Evolutionary conservation across 92 coral and sea anemone species (phyloP).

Genomic region (Siderastrea radians): DNA sequence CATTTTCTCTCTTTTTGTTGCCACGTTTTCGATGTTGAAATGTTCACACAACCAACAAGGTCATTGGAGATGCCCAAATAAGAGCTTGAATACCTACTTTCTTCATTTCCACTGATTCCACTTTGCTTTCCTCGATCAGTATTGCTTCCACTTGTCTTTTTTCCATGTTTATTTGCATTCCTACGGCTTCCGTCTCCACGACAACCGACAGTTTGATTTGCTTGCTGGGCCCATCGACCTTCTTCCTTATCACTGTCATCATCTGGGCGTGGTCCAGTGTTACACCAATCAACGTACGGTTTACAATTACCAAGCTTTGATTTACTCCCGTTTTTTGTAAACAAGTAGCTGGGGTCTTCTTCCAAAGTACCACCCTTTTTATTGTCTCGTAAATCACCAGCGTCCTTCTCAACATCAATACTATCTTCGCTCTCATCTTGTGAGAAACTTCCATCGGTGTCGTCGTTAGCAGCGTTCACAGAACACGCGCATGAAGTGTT

Average conservation of each 20-base stretch:
- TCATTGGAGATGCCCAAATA: not conserved
- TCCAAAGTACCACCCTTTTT: not conserved
- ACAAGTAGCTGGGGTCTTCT: not conserved
- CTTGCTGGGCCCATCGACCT: constrained; percentile 20
- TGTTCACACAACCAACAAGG: not conserved
- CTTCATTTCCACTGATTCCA: not conserved
- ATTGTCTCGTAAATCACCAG: not conserved
- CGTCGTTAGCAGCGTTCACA: constrained; percentile 25
- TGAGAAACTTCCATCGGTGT: constrained; percentile 30
- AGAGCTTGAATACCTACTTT: not conserved
- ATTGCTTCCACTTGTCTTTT: not conserved
- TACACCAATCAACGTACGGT: constrained; percentile 28
- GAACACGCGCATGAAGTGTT: constrained; percentile 76
- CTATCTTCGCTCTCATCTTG: constrained; percentile 47
- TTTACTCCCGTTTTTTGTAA: not conserved
- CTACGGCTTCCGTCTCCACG: not conserved
- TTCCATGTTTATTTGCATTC: not conserved
- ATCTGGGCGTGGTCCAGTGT: not conserved
- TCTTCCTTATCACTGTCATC: constrained; percentile 41
- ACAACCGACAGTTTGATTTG: constrained; percentile 3
- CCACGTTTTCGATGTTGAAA: not conserved
- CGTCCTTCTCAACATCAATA: constrained; percentile 10
- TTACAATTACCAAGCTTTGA: constrained; percentile 29
- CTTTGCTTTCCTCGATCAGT: constrained; percentile 36
- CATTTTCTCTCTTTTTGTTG: not conserved